phyloP scores from a whole-genome alignment of 2,888 invertebrate species.

The Neocrepidodera transversa region DNA sequence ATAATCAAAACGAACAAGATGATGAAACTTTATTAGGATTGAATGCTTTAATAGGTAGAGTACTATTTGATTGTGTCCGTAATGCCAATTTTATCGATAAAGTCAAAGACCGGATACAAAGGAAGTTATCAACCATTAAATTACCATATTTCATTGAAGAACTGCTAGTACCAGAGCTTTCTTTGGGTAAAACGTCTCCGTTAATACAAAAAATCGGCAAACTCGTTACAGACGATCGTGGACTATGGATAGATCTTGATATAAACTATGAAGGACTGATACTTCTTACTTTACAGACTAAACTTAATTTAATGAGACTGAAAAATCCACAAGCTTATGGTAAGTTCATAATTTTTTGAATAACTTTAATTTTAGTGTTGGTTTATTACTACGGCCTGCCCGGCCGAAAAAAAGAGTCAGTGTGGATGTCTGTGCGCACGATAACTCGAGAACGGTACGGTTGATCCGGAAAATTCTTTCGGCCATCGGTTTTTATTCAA shows the following conservation, averaged over 20 bases:
- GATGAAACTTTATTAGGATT: conserved; percentile 71
- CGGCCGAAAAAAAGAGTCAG: too few species aligned
- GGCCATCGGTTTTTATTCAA: too few species aligned
- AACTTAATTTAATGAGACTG: conserved; percentile 81
- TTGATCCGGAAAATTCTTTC: too few species aligned
- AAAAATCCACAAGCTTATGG: conserved; percentile 54
- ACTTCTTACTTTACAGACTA: conserved; percentile 85
- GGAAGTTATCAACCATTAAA: conserved; percentile 85
- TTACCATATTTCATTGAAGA: conserved; percentile 89
- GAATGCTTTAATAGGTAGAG: conserved; percentile 78
- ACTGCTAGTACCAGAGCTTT: conserved; percentile 76
- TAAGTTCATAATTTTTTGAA: conserved; percentile 31
- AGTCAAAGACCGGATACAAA: conserved; percentile 81
- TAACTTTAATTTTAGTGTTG: too few species aligned
- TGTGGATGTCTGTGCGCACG: too few species aligned
- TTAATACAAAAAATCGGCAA: conserved; percentile 68
- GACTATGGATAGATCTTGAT: conserved; percentile 89
- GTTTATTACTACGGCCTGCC: too few species aligned
- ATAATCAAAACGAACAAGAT: conserved; percentile 36
- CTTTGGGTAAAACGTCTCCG: conserved; percentile 74
- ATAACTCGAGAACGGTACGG: too few species aligned
- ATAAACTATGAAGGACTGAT: conserved; percentile 80
- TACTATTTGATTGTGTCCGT: conserved; percentile 83
- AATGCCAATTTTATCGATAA: conserved; percentile 73
- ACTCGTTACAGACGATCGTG: conserved; percentile 79